Percentiles rank a stretch among this genome's conserved stretches.
These are phyloP conservation scores for Endotricha flammealis DNA, from an alignment of 2,888 invertebrate species.

Conservation along the genomic window DNA sequence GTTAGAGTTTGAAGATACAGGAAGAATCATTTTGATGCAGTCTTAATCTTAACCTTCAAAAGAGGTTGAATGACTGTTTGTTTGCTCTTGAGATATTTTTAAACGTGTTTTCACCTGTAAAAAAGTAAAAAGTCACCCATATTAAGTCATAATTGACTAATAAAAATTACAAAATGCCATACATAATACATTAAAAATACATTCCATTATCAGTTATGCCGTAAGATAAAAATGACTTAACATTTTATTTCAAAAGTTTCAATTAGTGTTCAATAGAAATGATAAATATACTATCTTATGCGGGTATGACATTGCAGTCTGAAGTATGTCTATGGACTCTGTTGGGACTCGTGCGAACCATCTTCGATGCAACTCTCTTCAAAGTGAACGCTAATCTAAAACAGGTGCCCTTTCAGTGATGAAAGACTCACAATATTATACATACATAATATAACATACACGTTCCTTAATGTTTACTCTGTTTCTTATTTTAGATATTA, in stretches of 20 bases:
- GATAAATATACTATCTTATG: slow-evolving; percentile 60
- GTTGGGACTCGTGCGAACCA: slow-evolving; percentile 68
- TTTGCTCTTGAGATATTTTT: no score
- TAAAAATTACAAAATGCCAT: no score
- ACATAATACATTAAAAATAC: no score
- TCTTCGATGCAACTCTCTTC: slow-evolving; percentile 76
- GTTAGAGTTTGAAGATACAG: no score
- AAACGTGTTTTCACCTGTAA: no score
- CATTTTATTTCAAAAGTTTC: no score
- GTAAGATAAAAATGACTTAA: background rate
- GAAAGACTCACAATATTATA: slow-evolving; percentile 15
- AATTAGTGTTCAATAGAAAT: no score
- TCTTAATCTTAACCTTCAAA: no score
- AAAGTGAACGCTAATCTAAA: slow-evolving; percentile 74
- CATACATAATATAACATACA: background rate
- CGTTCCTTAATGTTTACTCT: background rate
- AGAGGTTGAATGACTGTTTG: no score
- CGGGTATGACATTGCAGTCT: slow-evolving; percentile 68
- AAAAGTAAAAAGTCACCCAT: no score
- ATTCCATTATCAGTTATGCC: background rate
- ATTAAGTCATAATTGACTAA: no score
- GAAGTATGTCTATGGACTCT: slow-evolving; percentile 74
- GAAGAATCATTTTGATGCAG: no score
- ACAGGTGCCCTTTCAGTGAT: slow-evolving; percentile 44
- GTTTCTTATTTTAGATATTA: background rate